Conservation (phyloP, 1,140 invertebrate genomes). For the Babylonia areolata region DNA sequence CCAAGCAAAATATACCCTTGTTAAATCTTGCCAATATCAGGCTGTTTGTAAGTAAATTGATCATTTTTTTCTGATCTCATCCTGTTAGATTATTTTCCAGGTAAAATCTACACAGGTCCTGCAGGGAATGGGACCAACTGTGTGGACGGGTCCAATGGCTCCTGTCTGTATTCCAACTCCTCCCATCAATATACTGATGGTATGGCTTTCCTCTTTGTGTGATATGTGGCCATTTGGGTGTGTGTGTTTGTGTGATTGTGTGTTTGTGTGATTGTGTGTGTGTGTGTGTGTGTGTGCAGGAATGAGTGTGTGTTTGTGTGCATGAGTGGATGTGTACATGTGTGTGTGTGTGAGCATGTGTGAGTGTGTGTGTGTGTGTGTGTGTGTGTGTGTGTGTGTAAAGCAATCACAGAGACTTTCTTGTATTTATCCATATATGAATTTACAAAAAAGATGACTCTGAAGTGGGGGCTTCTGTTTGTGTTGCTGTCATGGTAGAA, state of each 20-base stretch:
- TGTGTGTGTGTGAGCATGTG: neutral
- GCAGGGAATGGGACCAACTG: neutral
- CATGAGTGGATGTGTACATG: neutral
- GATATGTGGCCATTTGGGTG: neutral
- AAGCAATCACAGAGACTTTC: too few relatives aligned
- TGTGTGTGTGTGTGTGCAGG: neutral
- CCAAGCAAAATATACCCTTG: too few relatives aligned
- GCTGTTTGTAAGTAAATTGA: too few relatives aligned
- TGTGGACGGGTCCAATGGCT: too few relatives aligned
- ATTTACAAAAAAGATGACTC: too few relatives aligned
- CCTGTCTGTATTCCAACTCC: neutral
- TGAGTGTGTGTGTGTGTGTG: neutral
- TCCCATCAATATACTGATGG: neutral
- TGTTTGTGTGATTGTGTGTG: neutral
- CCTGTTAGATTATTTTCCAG: too few relatives aligned
- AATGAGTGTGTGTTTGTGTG: neutral
- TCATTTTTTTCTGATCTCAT: too few relatives aligned
- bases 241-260: neutral
- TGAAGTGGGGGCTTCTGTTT: too few relatives aligned
- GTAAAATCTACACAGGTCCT: neutral
- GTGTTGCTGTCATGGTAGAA: too few relatives aligned
- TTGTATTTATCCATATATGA: too few relatives aligned
- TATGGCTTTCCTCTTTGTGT: neutral
- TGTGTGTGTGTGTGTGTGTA: slow-evolving; percentile 2
- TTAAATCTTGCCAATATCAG: too few relatives aligned